phyloP scores from a whole-genome alignment of 2,888 invertebrate species.

The Leptinotarsa peninsularis region DNA sequence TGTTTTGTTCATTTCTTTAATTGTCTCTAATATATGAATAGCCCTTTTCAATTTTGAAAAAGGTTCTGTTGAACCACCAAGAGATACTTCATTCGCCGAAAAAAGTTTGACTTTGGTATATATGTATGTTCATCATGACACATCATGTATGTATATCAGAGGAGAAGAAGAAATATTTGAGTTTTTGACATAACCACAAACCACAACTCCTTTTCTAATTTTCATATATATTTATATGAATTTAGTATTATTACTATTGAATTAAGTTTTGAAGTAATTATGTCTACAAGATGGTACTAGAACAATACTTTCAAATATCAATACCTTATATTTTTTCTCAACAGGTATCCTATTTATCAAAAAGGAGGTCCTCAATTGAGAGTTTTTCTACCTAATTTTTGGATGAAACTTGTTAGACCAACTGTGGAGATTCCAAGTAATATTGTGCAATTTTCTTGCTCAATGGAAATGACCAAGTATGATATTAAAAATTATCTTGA shows the following conservation, averaged over 20 bases:
- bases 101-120: too few relatives aligned
- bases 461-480: conserved; percentile 91
- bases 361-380: conserved; percentile 94
- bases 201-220: too few relatives aligned
- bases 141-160: too few relatives aligned
- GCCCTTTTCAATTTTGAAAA: neutral
- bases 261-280: conserved; percentile 10
- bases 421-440: conserved; percentile 78
- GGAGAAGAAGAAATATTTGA: too few relatives aligned
- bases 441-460: conserved; percentile 88
- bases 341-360: conserved; percentile 90
- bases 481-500: conserved; percentile 95
- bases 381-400: conserved; percentile 95
- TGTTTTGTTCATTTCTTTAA: neutral
- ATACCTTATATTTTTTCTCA: conserved; percentile 17
- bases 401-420: conserved; percentile 91
- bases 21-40: neutral
- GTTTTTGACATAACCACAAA: too few relatives aligned
- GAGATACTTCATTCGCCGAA: too few relatives aligned
- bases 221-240: too few relatives aligned
- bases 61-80: neutral
- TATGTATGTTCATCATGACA: too few relatives aligned
- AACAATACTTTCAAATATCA: neutral
- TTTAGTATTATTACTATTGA: neutral
- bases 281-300: conserved; percentile 47